Percentiles rank a stretch among this genome's conserved stretches.
These are phyloP conservation scores for Melozone crissalis DNA, from an alignment of 2,113 vertebrate genomes.

Conservation along the genomic window DNA sequence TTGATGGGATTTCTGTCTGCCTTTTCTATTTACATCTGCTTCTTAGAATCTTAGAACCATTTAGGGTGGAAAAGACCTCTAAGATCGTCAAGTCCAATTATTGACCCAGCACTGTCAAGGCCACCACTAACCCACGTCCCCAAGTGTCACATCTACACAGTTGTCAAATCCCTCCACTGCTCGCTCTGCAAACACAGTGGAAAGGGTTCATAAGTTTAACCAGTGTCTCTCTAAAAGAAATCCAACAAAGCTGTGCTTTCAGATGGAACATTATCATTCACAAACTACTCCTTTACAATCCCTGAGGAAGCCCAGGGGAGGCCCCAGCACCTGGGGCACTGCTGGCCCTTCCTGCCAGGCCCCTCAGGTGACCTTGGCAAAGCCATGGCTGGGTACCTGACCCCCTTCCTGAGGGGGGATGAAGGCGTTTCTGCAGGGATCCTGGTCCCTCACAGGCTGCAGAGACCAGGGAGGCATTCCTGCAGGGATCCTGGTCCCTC, in stretches of 20 bases:
- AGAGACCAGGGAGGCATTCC: neutral
- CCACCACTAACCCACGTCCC: neutral
- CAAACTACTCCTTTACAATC: neutral
- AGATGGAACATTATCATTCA: neutral
- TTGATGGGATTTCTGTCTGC: slow-evolving; percentile 47
- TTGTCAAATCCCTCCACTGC: neutral
- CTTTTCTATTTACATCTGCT: slow-evolving; percentile 25
- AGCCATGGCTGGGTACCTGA: rapidly evolving
- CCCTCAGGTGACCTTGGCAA: neutral
- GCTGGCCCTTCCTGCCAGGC: neutral
- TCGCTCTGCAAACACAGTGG: neutral
- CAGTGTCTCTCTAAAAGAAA: neutral
- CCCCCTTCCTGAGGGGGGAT: too few species aligned
- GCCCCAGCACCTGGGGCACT: rapidly evolving
- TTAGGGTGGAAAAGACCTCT: neutral
- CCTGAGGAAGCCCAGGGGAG: neutral
- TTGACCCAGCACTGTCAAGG: neutral
- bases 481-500: neutral
- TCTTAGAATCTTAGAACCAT: neutral
- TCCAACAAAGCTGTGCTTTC: neutral
- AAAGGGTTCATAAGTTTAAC: neutral
- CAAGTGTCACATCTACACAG: neutral
- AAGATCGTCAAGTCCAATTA: neutral
- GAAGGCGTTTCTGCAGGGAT: too few species aligned
- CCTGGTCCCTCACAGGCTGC: too few species aligned